A percentile compares a stretch with the other conserved stretches of the same genome.
Conservation (phyloP, 1,140 invertebrate genomes). For the Teleogryllus occipitalis region DNA sequence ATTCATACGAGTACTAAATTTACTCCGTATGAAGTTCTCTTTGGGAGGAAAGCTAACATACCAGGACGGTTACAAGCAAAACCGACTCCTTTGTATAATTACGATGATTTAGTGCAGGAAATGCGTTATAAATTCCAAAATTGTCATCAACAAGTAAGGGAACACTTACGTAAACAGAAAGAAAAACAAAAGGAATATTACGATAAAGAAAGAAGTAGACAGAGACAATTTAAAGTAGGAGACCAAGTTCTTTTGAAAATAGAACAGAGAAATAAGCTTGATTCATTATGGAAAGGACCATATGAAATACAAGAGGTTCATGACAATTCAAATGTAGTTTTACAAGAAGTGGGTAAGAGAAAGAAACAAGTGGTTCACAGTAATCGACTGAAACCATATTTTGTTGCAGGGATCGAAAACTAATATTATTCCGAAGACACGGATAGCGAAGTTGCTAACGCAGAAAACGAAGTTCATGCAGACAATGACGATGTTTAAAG, state of each 20-base stretch:
- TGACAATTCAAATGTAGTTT: no score
- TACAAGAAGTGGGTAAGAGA: no score
- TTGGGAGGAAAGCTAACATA: no score
- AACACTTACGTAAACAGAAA: neutral
- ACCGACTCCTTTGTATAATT: no score
- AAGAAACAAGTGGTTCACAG: no score
- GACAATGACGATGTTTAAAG: neutral
- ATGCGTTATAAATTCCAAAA: constrained; percentile 1
- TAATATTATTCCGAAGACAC: neutral
- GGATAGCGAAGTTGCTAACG: neutral
- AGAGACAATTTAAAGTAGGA: neutral
- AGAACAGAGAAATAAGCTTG: neutral
- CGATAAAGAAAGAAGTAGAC: neutral
- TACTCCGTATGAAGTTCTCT: no score
- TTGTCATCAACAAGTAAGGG: neutral
- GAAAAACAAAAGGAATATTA: neutral
- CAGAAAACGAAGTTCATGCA: neutral
- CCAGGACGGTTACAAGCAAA: no score
- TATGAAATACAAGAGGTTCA: no score
- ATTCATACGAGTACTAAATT: no score
- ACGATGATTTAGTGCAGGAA: neutral
- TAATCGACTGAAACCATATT: constrained; percentile 15
- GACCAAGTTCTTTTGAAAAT: constrained; percentile 7
- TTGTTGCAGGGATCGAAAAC: neutral
- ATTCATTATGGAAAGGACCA: constrained; percentile 8